Percentiles rank a stretch among this genome's conserved stretches.
phyloP scores from a whole-genome alignment of 1,140 invertebrate species.

The Goniozus legneri region DNA sequence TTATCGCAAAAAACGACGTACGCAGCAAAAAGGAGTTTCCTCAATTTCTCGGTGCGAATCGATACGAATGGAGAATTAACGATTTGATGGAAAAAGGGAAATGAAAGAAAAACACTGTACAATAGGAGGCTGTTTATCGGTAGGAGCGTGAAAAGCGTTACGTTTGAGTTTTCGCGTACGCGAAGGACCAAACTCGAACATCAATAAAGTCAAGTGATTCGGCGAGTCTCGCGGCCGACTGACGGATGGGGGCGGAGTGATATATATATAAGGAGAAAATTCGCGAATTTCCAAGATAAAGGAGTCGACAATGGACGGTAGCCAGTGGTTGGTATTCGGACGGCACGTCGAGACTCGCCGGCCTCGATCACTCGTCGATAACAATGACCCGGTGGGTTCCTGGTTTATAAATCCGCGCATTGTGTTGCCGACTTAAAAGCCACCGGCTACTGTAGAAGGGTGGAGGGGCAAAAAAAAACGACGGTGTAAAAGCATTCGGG shows the following conservation, averaged over 20 bases:
- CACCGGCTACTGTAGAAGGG: slow-evolving; percentile 22
- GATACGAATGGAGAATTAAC: too few relatives aligned
- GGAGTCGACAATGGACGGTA: slow-evolving; percentile 38
- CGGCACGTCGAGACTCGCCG: slow-evolving; percentile 39
- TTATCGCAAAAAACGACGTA: too few relatives aligned
- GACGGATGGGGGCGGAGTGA: slow-evolving; percentile 3
- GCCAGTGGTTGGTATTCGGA: slow-evolving; percentile 44
- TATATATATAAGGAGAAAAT: too few relatives aligned
- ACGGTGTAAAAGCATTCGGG: slow-evolving; percentile 48
- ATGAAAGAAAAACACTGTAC: too few relatives aligned
- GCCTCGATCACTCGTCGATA: slow-evolving; percentile 44
- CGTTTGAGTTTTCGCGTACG: slow-evolving; percentile 19
- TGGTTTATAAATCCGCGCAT: slow-evolving; percentile 46
- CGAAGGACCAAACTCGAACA: slow-evolving; percentile 19
- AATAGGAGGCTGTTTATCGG: slow-evolving; percentile 41
- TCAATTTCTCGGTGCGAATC: too few relatives aligned
- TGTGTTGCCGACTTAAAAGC: slow-evolving; percentile 48
- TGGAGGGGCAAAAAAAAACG: slow-evolving; percentile 15
- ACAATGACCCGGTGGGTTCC: slow-evolving; percentile 37
- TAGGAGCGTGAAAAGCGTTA: slow-evolving; percentile 4
- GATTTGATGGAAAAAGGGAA: too few relatives aligned
- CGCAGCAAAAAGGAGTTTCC: too few relatives aligned
- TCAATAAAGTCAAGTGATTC: slow-evolving; percentile 45
- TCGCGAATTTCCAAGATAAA: slow-evolving; percentile 43
- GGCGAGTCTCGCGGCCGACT: slow-evolving; percentile 21